Evolutionary conservation across 2,113 vertebrate genomes (phyloP).

Genomic region (Datnioides undecimradiatus): DNA sequence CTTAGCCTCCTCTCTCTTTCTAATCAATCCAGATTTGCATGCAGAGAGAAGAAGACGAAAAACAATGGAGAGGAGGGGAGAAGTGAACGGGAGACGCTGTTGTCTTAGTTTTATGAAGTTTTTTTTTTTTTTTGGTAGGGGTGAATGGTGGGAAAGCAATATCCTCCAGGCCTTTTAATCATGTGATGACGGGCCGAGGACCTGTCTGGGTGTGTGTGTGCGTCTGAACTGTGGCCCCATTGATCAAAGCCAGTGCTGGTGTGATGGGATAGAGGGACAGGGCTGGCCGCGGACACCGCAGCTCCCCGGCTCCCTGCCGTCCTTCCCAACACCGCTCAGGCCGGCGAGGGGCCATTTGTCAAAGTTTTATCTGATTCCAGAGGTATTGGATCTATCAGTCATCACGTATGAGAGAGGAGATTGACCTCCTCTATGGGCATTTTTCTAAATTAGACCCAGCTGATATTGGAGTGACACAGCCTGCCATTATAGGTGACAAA

Average conservation of each 20-base stretch:
- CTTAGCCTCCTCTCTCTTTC: conserved; percentile 40
- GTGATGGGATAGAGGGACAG: conserved; percentile 87
- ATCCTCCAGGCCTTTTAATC: conserved; percentile 88
- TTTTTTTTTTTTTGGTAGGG: conserved; percentile 65
- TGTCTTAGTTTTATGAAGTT: conserved; percentile 82
- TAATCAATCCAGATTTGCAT: conserved; percentile 76
- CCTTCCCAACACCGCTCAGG: conserved; percentile 79
- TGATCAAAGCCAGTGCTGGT: conserved; percentile 90
- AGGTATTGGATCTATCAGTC: conserved; percentile 96
- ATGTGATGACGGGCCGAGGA: conserved; percentile 83
- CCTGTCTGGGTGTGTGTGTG: conserved; percentile 62
- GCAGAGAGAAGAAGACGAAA: conserved; percentile 4
- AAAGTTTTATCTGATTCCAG: conserved; percentile 98
- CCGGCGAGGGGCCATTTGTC: conserved; percentile 89
- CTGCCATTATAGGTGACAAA: conserved; percentile 68
- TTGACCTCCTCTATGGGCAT: conserved; percentile 85
- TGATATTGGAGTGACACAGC: conserved; percentile 75
- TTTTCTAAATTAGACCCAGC: conserved; percentile 84
- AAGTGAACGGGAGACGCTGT: conserved; percentile 58
- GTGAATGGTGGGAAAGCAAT: conserved; percentile 80
- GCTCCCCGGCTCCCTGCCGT: conserved; percentile 63
- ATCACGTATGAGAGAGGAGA: conserved; percentile 88
- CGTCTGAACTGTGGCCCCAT: conserved; percentile 79
- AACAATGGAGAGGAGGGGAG: neutral
- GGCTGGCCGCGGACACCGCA: conserved; percentile 79